Evolutionary conservation across 2,797 vertebrate genomes (phyloP).

Genomic region (Eurystomus glaucurus): DNA sequence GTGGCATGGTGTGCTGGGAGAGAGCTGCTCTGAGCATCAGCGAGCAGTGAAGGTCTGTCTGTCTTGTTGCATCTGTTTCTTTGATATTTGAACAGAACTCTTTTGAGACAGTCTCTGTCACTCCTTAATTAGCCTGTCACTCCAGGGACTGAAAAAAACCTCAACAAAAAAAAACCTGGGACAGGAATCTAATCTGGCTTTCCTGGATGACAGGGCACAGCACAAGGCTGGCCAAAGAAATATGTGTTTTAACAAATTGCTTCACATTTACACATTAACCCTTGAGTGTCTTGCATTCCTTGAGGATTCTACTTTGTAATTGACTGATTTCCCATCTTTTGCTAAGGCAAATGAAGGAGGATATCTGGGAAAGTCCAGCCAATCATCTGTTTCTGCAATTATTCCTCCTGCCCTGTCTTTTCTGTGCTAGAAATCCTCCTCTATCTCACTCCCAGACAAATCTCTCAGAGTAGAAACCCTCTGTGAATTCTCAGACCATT

Average conservation of each 20-base stretch:
- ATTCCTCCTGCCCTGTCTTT: not conserved
- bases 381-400: not conserved
- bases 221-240: constrained; percentile 32
- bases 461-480: not conserved
- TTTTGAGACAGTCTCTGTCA: constrained; percentile 44
- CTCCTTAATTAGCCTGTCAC: constrained; percentile 67
- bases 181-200: constrained; percentile 52
- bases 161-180: constrained; percentile 12
- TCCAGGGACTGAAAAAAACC: not conserved
- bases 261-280: constrained; percentile 24
- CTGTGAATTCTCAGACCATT: not conserved
- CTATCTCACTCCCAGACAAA: not conserved
- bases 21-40: constrained; percentile 18
- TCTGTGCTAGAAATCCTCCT: not conserved
- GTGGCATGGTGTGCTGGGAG: constrained; percentile 22
- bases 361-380: not conserved
- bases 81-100: constrained; percentile 67
- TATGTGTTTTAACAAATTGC: constrained; percentile 22
- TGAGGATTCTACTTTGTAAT: not conserved
- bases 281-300: not conserved
- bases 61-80: constrained; percentile 58
- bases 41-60: constrained; percentile 31
- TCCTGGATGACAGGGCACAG: constrained; percentile 49
- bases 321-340: not conserved
- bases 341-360: not conserved